Evolutionary conservation across 2,113 vertebrate species (phyloP), one percentile per base, ranked within the genome.

Genomic region (Tinamus guttatus): DNA sequence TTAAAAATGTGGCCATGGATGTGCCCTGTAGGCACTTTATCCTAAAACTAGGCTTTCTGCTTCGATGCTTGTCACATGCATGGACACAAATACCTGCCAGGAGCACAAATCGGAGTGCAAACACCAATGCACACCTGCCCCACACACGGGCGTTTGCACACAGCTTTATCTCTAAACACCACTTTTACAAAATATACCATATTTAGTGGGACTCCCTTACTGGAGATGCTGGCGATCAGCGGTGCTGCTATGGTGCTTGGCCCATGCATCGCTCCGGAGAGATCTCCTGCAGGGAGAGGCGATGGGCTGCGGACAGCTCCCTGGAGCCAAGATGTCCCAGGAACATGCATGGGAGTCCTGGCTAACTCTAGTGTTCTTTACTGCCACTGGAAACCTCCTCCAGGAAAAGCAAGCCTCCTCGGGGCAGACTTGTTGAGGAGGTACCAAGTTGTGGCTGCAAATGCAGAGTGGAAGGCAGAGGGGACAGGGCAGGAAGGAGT

Each of bases 1-100:
- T 79, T 43, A 40, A 65, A 85, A 34, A 9, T 0, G 3, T 28
- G 11, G 2, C 7, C 7, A 4, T 38, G 5, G 0, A 5, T 2
- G 9, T 78, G 49, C 16, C 85, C 56, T 88, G 22, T 13, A 70
- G n/a, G 30, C 17, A 63, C 25, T 56, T 81, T 41, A 74, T 5
- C 12, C 4, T 45, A 45, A 83, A 45, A 25, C 0, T 32, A 59
- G 18, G 8, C 4, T 16, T 60, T 84, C 24, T 59, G 38, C 0
- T 0, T 2, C 0, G 0, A 34, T 6, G 9, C 51, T 82, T 64
- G 58, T 41, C 18, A 38, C 5, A 0, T 4, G 11, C 16, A 36
- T 13, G 9, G 17, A 51, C 19, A 62, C 19, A 22, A 56, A 36
- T 8, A n/a, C 3, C 19, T 27, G 28, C 8, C n/a, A 40, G 56